phyloP scores from a whole-genome alignment of 2,888 invertebrate species.

The Eubasilissa splendida region DNA sequence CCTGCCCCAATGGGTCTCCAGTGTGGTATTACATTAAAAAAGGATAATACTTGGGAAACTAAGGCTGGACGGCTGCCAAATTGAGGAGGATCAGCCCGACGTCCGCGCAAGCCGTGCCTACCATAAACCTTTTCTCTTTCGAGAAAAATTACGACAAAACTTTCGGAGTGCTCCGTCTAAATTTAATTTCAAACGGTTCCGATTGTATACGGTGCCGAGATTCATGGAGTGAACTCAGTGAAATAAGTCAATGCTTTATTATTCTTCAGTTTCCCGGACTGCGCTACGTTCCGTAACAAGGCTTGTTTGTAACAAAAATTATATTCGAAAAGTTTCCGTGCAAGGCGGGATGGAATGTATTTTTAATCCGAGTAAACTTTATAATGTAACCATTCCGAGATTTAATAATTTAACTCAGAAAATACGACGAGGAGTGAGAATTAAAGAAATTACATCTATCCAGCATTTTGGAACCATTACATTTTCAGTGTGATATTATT shows the following conservation, averaged over 20 bases:
- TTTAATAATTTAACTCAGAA: background rate
- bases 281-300: conserved; percentile 27
- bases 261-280: conserved; percentile 34
- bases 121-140: conserved; percentile 11
- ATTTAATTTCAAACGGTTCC: conserved; percentile 42
- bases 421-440: background rate
- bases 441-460: background rate
- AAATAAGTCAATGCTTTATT: conserved; percentile 39
- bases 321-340: conserved; percentile 18
- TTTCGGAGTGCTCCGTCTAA: conserved; percentile 40
- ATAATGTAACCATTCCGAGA: conserved; percentile 12
- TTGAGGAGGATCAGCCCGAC: conserved; percentile 21
- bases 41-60: too few species aligned
- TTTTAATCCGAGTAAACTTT: conserved; percentile 17
- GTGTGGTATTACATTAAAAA: too few species aligned
- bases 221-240: conserved; percentile 10
- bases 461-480: too few species aligned
- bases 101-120: conserved; percentile 8
- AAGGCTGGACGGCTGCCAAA: conserved; percentile 25
- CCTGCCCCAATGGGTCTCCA: too few species aligned
- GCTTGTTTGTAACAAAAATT: conserved; percentile 27
- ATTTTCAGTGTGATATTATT: too few species aligned
- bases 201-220: conserved; percentile 17
- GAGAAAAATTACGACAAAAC: conserved; percentile 45
- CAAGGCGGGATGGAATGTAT: conserved; percentile 18